These are phyloP conservation scores for Cyrtorhinus lividipennis DNA, from an alignment of 1,140 invertebrate genomes.

Conservation along the genomic window DNA sequence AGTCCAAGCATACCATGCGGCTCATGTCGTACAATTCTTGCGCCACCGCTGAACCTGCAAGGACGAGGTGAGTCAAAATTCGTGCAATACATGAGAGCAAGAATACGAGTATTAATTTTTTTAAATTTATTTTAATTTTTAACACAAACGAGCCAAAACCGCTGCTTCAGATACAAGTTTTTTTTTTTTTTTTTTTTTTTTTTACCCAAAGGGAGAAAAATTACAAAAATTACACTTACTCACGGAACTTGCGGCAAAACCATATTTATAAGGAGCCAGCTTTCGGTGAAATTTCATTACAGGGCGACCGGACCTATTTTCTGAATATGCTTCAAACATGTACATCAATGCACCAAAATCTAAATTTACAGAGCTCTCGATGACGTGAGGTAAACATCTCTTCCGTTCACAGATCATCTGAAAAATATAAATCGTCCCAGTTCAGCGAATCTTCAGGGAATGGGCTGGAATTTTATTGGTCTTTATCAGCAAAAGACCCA, in stretches of 20 bases:
- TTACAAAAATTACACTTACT: no score
- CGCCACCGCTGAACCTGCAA: slow-evolving; percentile 13
- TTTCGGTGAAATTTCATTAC: slow-evolving; percentile 48
- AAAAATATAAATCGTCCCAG: slow-evolving; percentile 25
- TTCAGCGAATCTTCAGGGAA: no score
- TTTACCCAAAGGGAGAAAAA: no score
- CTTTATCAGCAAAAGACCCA: no score
- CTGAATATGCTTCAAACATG: slow-evolving; percentile 43
- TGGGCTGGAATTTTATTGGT: no score
- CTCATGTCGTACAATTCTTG: slow-evolving; percentile 12
- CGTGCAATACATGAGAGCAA: not conserved
- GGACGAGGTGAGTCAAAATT: slow-evolving; percentile 18
- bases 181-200: no score
- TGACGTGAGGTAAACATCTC: slow-evolving; percentile 29
- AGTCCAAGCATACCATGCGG: slow-evolving; percentile 25
- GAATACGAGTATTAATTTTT: slow-evolving; percentile 20
- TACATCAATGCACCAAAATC: slow-evolving; percentile 43
- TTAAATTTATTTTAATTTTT: no score
- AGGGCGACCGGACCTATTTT: slow-evolving; percentile 25
- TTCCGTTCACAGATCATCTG: slow-evolving; percentile 34
- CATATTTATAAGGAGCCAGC: slow-evolving; percentile 56
- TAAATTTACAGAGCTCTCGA: slow-evolving; percentile 38
- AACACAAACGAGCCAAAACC: no score
- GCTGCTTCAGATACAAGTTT: no score
- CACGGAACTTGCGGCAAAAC: slow-evolving; percentile 36